Percentiles rank a stretch among this genome's conserved stretches.
phyloP scores from a whole-genome alignment of 2,888 invertebrate genomes.

The Cordilura impudica region DNA sequence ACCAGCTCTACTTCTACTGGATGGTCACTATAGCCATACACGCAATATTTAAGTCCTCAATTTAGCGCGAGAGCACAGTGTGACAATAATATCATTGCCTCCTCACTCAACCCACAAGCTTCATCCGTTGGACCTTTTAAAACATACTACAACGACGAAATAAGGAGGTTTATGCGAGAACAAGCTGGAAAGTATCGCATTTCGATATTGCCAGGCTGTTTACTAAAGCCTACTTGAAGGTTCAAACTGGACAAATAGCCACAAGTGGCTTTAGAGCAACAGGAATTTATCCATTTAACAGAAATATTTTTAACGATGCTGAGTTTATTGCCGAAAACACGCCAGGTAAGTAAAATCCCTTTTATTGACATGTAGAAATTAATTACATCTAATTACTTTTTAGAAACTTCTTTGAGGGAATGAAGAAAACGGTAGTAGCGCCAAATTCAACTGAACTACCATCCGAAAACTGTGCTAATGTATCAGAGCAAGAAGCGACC shows the following conservation, averaged over 20 bases:
- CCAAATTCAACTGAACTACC: background rate
- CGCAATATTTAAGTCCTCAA: constrained; percentile 52
- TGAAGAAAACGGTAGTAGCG: background rate
- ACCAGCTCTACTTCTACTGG: constrained; percentile 55
- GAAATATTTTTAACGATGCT: too few species aligned
- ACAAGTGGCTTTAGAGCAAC: constrained; percentile 51
- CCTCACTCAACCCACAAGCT: too few species aligned
- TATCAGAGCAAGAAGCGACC: background rate
- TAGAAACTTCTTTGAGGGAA: background rate
- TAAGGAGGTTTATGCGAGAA: constrained; percentile 45
- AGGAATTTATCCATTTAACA: constrained; percentile 58
- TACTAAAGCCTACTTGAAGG: too few species aligned
- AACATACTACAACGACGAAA: constrained; percentile 54
- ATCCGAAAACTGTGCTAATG: background rate
- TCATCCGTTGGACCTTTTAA: too few species aligned
- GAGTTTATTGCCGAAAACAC: too few species aligned
- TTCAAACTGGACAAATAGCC: too few species aligned
- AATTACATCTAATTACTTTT: too few species aligned
- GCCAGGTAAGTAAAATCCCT: background rate
- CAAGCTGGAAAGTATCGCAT: constrained; percentile 39
- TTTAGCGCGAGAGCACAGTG: constrained; percentile 38
- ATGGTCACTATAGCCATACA: constrained; percentile 60
- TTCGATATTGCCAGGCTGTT: constrained; percentile 46
- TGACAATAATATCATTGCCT: constrained; percentile 52
- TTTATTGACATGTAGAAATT: too few species aligned